A percentile compares a stretch with the other conserved stretches of the same genome.
Conservation (phyloP, 2,797 vertebrate genomes). For the Gobionotothen gibberifrons region DNA sequence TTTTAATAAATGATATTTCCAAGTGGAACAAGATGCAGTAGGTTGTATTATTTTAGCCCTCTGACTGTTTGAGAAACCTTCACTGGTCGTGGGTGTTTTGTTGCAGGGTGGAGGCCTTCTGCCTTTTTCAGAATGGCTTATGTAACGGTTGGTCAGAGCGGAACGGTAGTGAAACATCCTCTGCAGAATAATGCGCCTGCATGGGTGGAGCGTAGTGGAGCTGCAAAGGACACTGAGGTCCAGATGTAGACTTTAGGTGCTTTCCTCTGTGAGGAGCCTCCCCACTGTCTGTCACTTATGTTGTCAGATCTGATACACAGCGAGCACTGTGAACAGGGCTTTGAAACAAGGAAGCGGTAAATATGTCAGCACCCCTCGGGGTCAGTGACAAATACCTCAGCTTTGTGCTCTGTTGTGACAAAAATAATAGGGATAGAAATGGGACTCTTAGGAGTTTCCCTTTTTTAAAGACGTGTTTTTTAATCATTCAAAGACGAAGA, state of each 20-base stretch:
- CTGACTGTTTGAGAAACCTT: conserved; percentile 12
- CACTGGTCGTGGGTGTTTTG: conserved; percentile 52
- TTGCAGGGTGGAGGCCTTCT: conserved; percentile 65
- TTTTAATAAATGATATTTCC: neutral
- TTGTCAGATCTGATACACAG: conserved; percentile 24
- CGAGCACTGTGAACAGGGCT: neutral
- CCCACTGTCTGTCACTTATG: conserved; percentile 27
- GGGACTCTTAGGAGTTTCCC: neutral
- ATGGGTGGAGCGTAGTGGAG: conserved; percentile 58
- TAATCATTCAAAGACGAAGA: conserved; percentile 1
- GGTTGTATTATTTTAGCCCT: conserved; percentile 28
- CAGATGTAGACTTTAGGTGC: conserved; percentile 73
- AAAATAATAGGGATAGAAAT: neutral
- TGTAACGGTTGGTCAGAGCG: conserved; percentile 62
- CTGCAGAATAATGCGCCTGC: conserved; percentile 55
- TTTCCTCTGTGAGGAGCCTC: conserved; percentile 66
- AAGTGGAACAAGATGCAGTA: conserved; percentile 10
- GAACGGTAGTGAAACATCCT: conserved; percentile 68
- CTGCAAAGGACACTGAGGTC: conserved; percentile 51
- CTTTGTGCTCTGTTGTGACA: neutral
- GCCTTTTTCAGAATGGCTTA: conserved; percentile 58
- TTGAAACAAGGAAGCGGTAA: conserved; percentile 30
- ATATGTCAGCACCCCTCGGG: conserved; percentile 12
- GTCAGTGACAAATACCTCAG: neutral
- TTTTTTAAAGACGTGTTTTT: neutral